Percentiles rank a stretch among this genome's conserved stretches.
phyloP scores from a whole-genome alignment of 2,888 invertebrate genomes.

The Synergus gifuensis region DNA sequence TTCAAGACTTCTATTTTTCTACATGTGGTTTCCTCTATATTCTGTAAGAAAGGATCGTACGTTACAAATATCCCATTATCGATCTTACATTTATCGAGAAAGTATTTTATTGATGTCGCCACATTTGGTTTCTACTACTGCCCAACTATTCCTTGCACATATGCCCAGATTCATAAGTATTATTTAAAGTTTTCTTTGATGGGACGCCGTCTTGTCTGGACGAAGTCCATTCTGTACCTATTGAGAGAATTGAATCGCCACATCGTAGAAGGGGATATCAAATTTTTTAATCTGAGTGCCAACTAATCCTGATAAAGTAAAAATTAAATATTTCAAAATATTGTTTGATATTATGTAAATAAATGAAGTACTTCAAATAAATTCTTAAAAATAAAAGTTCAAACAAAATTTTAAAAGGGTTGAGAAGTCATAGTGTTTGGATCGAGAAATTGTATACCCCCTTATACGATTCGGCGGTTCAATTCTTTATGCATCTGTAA shows the following conservation, averaged over 20 bases:
- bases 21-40: neutral
- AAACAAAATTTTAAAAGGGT: no score
- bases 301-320: no score
- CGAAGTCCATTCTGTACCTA: neutral
- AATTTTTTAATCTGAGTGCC: no score
- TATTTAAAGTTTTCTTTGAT: constrained; percentile 18
- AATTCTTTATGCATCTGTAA: neutral
- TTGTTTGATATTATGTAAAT: no score
- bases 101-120: constrained; percentile 17
- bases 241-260: neutral
- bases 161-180: neutral
- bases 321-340: no score
- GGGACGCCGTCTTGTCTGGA: neutral
- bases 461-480: no score
- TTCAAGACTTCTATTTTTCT: constrained; percentile 8
- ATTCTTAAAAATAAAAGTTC: no score
- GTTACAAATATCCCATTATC: neutral
- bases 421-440: no score
- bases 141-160: neutral
- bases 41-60: neutral
- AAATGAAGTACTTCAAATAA: no score
- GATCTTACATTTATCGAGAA: constrained; percentile 23
- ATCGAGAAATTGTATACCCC: no score
- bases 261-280: no score
- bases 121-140: constrained; percentile 9